Evolutionary conservation across 2,797 vertebrate genomes (phyloP).

Genomic region (Buphagus erythrorhynchus): DNA sequence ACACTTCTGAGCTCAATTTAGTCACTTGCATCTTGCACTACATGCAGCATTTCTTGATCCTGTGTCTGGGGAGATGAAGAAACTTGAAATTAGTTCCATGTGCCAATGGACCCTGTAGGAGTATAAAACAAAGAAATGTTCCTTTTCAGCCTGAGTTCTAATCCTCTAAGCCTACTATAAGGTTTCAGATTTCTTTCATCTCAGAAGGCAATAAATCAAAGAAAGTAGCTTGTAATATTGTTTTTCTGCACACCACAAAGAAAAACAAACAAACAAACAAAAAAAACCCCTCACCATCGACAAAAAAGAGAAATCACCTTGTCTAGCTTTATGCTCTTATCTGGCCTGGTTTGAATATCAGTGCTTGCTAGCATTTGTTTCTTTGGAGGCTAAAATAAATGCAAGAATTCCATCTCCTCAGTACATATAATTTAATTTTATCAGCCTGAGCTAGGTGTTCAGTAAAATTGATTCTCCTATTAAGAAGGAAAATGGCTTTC

Average conservation of each 20-base stretch:
- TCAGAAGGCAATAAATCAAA: background rate
- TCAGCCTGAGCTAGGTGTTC: background rate
- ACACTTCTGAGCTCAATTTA: background rate
- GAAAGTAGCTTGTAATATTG: background rate
- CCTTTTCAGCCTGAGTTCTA: background rate
- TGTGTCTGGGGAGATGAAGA: background rate
- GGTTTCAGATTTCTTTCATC: background rate
- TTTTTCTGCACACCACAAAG: background rate
- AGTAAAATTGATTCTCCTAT: background rate
- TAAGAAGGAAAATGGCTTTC: slow-evolving; percentile 29
- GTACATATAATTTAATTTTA: background rate
- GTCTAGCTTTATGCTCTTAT: background rate
- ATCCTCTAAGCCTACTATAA: background rate
- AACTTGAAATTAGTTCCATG: background rate
- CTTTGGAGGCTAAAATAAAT: background rate
- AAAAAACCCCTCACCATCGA: too few species aligned
- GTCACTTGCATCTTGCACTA: background rate
- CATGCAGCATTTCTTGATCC: background rate
- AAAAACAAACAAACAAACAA: too few species aligned
- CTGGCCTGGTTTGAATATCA: background rate
- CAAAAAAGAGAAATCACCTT: background rate
- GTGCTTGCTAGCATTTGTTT: background rate
- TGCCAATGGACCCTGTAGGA: background rate
- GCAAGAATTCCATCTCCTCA: background rate
- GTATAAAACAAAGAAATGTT: background rate